These are phyloP conservation scores for Psephotus haematonotus DNA, from an alignment of 2,113 vertebrate genomes.

Conservation along the genomic window DNA sequence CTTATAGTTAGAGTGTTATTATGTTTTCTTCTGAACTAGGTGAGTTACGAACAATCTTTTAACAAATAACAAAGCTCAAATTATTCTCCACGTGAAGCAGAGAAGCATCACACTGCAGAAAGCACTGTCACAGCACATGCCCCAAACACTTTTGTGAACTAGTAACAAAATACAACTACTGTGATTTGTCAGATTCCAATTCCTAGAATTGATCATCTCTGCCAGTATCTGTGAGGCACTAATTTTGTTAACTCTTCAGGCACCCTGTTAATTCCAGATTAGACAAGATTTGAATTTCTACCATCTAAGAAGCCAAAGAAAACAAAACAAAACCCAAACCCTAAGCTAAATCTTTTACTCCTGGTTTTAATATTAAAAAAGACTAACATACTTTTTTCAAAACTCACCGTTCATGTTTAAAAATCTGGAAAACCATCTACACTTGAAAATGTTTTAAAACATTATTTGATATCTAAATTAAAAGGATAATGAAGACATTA, in stretches of 20 bases:
- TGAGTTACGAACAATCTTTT: neutral
- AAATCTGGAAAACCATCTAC: neutral
- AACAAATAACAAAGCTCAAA: neutral
- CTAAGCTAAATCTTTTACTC: neutral
- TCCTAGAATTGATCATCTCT: neutral
- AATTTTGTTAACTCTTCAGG: neutral
- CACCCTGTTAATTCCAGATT: neutral
- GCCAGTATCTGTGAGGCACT: neutral
- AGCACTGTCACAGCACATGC: neutral
- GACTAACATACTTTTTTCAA: neutral
- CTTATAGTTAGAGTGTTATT: neutral
- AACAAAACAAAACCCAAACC: neutral
- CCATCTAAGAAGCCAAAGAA: neutral
- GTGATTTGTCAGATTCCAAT: neutral
- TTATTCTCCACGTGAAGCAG: neutral
- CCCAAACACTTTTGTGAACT: neutral
- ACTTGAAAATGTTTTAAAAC: neutral
- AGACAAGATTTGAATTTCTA: neutral
- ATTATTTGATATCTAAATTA: neutral
- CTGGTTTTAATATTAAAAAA: neutral
- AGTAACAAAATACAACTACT: neutral
- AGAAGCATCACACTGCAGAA: slow-evolving; percentile 2
- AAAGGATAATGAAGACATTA: neutral
- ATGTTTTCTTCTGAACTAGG: neutral
- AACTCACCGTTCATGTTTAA: neutral